Conservation (phyloP, 2,113 vertebrate species). For the Spheniscus mendiculus region DNA sequence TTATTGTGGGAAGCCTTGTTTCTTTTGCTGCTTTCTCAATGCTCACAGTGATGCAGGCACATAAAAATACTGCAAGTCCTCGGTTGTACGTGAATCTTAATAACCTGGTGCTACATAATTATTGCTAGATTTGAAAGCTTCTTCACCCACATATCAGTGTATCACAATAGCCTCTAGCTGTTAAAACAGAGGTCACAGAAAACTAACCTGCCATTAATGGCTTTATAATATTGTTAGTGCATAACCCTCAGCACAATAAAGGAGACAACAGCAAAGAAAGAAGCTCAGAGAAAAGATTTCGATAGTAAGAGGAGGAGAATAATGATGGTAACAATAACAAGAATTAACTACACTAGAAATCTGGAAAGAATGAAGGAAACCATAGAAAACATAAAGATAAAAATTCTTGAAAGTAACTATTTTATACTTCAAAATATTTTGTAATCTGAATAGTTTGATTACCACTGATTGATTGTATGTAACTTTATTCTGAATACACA, state of each 20-base stretch:
- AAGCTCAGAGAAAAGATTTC: background rate
- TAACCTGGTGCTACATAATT: background rate
- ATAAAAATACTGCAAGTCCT: background rate
- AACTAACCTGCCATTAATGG: background rate
- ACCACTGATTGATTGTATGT: background rate
- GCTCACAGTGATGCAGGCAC: background rate
- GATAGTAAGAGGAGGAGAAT: background rate
- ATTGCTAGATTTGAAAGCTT: background rate
- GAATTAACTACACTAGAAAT: background rate
- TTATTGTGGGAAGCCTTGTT: background rate
- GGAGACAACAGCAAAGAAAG: background rate
- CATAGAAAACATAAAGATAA: background rate
- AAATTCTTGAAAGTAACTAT: background rate
- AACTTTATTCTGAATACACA: background rate
- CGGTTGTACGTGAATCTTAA: background rate
- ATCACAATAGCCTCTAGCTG: background rate
- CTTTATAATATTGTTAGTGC: background rate
- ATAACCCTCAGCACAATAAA: background rate
- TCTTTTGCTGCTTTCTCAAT: background rate
- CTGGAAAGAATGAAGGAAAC: background rate
- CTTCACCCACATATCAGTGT: background rate
- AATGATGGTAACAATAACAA: background rate
- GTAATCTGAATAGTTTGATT: background rate
- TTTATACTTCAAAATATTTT: background rate
- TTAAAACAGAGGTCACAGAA: background rate